A percentile compares a stretch with the other conserved stretches of the same genome.
These are phyloP conservation scores for Calcarius lapponicus DNA, from an alignment of 2,797 vertebrate species.

Conservation along the genomic window DNA sequence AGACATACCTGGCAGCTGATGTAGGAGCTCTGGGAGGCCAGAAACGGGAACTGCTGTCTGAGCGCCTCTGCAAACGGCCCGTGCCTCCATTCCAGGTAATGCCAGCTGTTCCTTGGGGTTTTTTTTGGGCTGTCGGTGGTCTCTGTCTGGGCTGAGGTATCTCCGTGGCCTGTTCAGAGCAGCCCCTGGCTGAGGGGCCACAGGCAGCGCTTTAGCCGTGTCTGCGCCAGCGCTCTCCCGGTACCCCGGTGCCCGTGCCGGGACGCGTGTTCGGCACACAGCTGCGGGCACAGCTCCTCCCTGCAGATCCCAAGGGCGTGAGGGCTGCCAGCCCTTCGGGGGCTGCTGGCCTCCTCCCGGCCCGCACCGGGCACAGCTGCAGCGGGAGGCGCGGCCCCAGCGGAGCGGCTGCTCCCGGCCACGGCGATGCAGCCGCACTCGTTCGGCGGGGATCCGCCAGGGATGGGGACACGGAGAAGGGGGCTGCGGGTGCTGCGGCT, in stretches of 20 bases:
- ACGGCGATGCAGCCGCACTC: too few species aligned
- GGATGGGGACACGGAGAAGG: too few species aligned
- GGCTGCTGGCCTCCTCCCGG: conserved; percentile 48
- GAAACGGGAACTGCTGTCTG: too few species aligned
- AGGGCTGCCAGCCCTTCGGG: conserved; percentile 95
- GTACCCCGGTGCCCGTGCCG: background rate
- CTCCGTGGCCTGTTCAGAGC: background rate
- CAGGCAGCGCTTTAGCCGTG: background rate
- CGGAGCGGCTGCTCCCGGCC: too few species aligned
- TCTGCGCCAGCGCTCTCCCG: rapidly evolving
- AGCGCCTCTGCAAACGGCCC: rapidly evolving
- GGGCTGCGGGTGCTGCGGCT: too few species aligned
- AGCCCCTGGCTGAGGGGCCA: background rate
- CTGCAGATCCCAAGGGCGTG: conserved; percentile 56
- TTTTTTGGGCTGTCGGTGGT: rapidly evolving
- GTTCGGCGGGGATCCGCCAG: too few species aligned
- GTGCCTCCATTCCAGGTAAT: rapidly evolving
- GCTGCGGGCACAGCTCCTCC: conserved; percentile 43
- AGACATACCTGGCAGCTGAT: too few species aligned
- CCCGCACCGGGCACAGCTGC: too few species aligned
- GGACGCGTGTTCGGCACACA: background rate
- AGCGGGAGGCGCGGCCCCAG: too few species aligned
- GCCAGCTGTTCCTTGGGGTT: too few species aligned
- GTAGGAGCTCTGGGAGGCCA: background rate
- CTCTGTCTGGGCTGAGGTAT: background rate